Base-by-base conservation (phyloP, 2,797 vertebrate species). In the Acomys russatus region DNA sequence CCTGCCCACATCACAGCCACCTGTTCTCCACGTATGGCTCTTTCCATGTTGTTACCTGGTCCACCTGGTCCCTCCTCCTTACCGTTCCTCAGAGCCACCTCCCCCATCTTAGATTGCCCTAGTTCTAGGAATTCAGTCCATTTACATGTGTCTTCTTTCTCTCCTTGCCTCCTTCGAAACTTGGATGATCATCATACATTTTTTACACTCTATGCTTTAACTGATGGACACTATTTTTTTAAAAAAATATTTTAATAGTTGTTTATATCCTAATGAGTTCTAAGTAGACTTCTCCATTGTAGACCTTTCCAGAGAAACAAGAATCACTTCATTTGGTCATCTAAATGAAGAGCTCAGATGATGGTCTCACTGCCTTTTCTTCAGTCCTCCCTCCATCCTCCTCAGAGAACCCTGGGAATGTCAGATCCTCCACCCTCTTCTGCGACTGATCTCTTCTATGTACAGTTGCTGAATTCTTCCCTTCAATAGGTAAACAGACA, bases 401-500 rank as follows among this genome's bases (percentile, higher is more conserved):
- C 28, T 93, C 23, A 71, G 28, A 3, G 33, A 15, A 71, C 12
- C 12, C 7, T 54, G 88, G 35, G 30, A 54, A 51, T 77, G 49
- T 89, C 18, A 20, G 4, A 78, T 89, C 23, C 92, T 9, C 35
- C 12, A 49, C 66, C 78, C 56, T 86, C 44, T 91, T 10, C 28
- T 25, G 59, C 3, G 22, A 49, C 80, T 92, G 10, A 68, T 3
- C 44, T 77, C 25, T 12, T 76, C 28, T 9, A 5, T n/a, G 23
- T 78, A 68, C 8, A 59, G 33, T n/a, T 51, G 74, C 33, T 76
- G 56, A 87, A 54, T 38, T 84, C 44, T 68, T 59, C 23, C n/a
- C 94, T 76, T 90, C 14, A 63, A n/a, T 5, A 35, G 76, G 92
- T 89, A 85, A 90, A 44, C 9, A 90, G 33, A 95, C 18, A 91